Conservation (phyloP, 1,140 invertebrate genomes). For the Trachelipus rathkii region DNA sequence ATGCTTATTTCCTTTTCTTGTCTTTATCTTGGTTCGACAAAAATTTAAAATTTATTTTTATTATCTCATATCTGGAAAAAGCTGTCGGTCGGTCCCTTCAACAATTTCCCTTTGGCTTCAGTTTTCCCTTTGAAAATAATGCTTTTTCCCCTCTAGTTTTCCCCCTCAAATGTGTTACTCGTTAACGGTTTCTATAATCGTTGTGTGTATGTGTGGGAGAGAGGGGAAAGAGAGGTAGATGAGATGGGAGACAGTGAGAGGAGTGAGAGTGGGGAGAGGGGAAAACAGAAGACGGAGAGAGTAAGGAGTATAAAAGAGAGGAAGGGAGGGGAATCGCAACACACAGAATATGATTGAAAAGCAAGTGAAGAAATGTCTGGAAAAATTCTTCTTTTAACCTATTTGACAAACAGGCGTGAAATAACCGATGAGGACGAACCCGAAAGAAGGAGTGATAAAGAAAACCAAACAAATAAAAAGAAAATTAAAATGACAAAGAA, state of each 20-base stretch:
- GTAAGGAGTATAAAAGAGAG: neutral
- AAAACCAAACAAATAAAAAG: too few relatives aligned
- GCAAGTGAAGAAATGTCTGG: too few relatives aligned
- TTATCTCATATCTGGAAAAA: slow-evolving; percentile 8
- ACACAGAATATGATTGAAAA: neutral
- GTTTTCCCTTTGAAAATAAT: slow-evolving; percentile 1
- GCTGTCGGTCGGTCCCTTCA: neutral
- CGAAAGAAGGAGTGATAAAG: too few relatives aligned
- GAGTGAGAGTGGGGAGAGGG: neutral
- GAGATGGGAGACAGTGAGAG: too few relatives aligned
- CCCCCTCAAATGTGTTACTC: neutral
- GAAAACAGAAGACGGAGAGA: neutral
- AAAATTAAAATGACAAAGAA: too few relatives aligned
- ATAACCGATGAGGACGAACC: too few relatives aligned
- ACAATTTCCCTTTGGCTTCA: neutral
- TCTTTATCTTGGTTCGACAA: neutral
- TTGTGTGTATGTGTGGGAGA: too few relatives aligned
- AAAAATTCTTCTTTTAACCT: too few relatives aligned
- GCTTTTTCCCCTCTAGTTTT: neutral
- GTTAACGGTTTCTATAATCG: neutral
- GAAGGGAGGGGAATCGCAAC: neutral
- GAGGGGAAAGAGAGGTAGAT: too few relatives aligned
- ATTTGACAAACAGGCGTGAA: too few relatives aligned
- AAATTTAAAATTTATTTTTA: slow-evolving; percentile 11
- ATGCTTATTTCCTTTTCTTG: neutral